phyloP scores from a whole-genome alignment of 2,797 vertebrate genomes.

The Hephaestus fuliginosus region DNA sequence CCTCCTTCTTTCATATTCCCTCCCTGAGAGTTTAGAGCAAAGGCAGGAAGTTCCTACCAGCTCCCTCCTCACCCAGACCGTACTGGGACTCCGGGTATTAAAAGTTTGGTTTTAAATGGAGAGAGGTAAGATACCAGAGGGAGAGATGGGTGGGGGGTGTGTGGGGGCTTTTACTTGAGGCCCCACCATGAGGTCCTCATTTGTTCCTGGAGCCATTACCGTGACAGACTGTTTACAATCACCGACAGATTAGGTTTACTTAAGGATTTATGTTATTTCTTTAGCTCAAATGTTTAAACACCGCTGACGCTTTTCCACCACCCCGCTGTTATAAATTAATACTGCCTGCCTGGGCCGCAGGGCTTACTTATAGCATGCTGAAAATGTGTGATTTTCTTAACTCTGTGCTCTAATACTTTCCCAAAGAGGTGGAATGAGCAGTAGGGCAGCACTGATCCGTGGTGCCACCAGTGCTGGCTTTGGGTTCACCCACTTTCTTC shows the following conservation, averaged over 20 bases:
- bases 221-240: constrained; percentile 86
- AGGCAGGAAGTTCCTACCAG: constrained; percentile 56
- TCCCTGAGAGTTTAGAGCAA: constrained; percentile 41
- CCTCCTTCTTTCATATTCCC: constrained; percentile 43
- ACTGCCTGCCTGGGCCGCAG: constrained; percentile 8
- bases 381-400: constrained; percentile 59
- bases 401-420: constrained; percentile 25
- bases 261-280: constrained; percentile 82
- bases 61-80: constrained; percentile 45
- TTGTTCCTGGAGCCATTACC: constrained; percentile 84
- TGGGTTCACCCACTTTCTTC: background rate
- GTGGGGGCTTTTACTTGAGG: constrained; percentile 61
- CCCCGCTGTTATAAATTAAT: constrained; percentile 61
- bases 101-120: constrained; percentile 24
- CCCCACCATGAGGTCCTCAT: constrained; percentile 80
- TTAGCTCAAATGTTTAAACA: constrained; percentile 78
- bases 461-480: background rate
- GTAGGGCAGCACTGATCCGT: constrained; percentile 11
- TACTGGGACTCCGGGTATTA: constrained; percentile 12
- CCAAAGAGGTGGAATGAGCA: constrained; percentile 12
- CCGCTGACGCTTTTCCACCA: constrained; percentile 56
- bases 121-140: constrained; percentile 25
- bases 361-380: constrained; percentile 39
- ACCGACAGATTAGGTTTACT: constrained; percentile 83
- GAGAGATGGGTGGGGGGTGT: constrained; percentile 21